Conservation (phyloP, 2,113 vertebrate species). For the Oxyruncus cristatus region DNA sequence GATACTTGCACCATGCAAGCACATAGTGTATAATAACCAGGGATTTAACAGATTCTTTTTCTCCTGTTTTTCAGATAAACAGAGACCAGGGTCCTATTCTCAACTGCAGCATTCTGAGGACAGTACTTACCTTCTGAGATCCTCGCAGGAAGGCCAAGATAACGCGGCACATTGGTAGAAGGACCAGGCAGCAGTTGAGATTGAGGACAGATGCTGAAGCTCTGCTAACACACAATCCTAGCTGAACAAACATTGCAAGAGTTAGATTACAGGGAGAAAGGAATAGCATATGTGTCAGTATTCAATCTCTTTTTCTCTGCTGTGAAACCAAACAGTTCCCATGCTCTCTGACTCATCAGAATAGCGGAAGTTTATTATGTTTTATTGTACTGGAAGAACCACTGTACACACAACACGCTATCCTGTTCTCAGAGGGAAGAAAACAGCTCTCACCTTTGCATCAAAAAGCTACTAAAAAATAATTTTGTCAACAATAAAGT, state of each 20-base stretch:
- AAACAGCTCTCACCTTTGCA: background rate
- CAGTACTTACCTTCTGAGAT: conserved; percentile 80
- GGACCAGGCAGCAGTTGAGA: conserved; percentile 93
- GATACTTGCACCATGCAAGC: background rate
- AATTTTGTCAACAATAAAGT: background rate
- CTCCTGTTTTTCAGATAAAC: background rate
- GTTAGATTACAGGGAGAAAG: conserved; percentile 46
- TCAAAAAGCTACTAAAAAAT: background rate
- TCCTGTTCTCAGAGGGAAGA: background rate
- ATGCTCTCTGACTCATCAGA: background rate
- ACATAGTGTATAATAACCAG: background rate
- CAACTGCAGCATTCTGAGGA: background rate
- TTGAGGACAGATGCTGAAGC: conserved; percentile 94
- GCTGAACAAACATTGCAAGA: conserved; percentile 81
- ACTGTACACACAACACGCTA: fast-evolving
- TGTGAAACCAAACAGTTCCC: background rate
- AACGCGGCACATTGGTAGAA: conserved; percentile 90
- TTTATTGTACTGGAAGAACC: background rate
- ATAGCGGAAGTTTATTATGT: background rate
- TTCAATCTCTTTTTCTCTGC: background rate
- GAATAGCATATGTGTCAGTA: background rate
- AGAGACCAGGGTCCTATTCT: background rate
- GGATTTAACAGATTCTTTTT: background rate
- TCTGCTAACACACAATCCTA: conserved; percentile 95
- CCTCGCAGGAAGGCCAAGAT: conserved; percentile 87